Evolutionary conservation across 2,888 invertebrate genomes (phyloP), one percentile per base, ranked within the genome.

Genomic region (Ornithoptera alexandrae): DNA sequence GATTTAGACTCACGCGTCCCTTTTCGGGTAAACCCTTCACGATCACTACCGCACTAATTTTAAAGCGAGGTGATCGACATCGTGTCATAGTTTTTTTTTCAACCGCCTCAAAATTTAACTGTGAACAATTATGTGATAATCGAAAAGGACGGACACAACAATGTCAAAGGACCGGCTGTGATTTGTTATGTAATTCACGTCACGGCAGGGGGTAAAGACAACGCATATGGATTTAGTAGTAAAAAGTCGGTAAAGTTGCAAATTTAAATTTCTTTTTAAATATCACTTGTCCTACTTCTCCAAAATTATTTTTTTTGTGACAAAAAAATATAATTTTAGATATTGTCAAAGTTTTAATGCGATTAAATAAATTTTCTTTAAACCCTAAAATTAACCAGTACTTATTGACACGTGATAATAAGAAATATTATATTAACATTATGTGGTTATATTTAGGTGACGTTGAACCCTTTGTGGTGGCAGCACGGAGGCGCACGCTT

Each of bases 161-260:
- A 61, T 66, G 46, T 65, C 53, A 42, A 63, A 53, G 59, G 50
- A 62, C 67, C 56, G 22, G 60, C 81, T 74, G 68, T 63, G 63
- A 46, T 65, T 57, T 80, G 82, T 81, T 77, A 89, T 91, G 88
- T 88, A 83, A 87, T 79, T 82, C 80, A 78, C 78, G 77, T 79
- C 83, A 80, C 82, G 82, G 83, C 84, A 79, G 81, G 81, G 84
- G 86, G 84, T 88, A 84, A 84, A 71, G 46, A 63, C 88, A 79
- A 79, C 89, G 85, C 89, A 85, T 89, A 91, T 90, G 92, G 92
- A 92, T 92, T 88, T 90, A 86, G 84, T 88, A 83, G 84, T 88
- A 86, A 91, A 92, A 92, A 90, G 92, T 92, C 91, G 91, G 92
- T 92, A 92, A 90, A 85, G 84, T 89, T 90, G 85, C 81, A 83